Evolutionary conservation across 1,140 invertebrate genomes (phyloP), one percentile per base, ranked within the genome.

Genomic region (Meloidogyne floridensis): DNA sequence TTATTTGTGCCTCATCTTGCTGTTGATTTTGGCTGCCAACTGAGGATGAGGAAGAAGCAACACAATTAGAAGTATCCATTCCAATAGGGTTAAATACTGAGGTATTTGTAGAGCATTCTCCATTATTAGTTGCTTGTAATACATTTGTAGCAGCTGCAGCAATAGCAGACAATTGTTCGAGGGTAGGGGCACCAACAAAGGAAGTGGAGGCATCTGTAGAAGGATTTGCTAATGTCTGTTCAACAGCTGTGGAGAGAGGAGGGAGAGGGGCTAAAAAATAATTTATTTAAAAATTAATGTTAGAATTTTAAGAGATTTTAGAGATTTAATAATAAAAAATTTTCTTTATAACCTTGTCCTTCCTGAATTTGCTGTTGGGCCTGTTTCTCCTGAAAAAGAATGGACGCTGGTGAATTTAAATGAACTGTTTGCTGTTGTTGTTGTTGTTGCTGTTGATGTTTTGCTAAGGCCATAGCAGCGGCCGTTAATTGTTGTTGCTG

Each of bases 101-200:
- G 11, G 56, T 59, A 47, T 47, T 47, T n/a, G 15, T 13, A n/a
- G 59, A 65, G n/a, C 7, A 65, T 65, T 65, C 59, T 65, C 59
- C 59, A 10, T 54, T 54, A 54, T 54, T 65, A 65, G 15, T 65
- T 7, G 59, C 59, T 65, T 65, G 59, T 65, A 65, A 65, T n/a
- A 65, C 59, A 65, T 65, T 65, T n/a, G 15, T 65, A n/a, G 59
- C 59, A 65, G 59, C 56, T 59, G 56, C 59, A n/a, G 59, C 59
- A n/a, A 65, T 65, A 65, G 59, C 59, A 7, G 59, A 6, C 47
- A 47, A 47, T 47, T 47, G 47, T 47, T 47, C 59, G n/a, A 65
- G 15, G 15, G 59, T 65, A n/a, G 59, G 13, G 2, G 15, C 7
- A 65, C 15, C 15, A 65, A n/a, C 59, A 65, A 65, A 59, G 13